Evolutionary conservation across 2,113 vertebrate species (phyloP).

Genomic region (Sebastes fasciatus): DNA sequence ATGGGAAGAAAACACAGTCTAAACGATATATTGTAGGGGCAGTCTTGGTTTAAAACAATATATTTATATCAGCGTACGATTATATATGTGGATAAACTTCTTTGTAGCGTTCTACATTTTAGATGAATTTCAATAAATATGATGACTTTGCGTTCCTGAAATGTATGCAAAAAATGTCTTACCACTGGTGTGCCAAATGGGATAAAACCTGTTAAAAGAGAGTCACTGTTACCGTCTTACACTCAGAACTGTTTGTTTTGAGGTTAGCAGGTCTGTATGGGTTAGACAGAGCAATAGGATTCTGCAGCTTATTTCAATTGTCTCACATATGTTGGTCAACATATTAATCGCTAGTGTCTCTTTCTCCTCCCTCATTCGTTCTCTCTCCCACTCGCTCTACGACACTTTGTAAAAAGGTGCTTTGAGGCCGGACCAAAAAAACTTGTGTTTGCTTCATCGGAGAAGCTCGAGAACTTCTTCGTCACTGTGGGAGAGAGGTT

Average conservation of each 20-base stretch:
- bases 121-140: neutral
- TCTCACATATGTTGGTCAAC: constrained; percentile 4
- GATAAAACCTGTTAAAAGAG: constrained; percentile 89
- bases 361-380: constrained; percentile 17
- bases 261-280: too few relatives aligned
- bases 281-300: neutral
- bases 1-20: neutral
- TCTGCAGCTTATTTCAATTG: neutral
- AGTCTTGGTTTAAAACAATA: neutral
- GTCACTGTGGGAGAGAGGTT: constrained; percentile 66
- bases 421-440: constrained; percentile 67
- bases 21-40: too few relatives aligned
- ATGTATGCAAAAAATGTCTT: constrained; percentile 71
- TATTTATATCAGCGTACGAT: neutral
- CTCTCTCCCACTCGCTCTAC: neutral
- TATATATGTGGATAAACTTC: neutral
- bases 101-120: neutral
- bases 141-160: neutral
- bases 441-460: constrained; percentile 50
- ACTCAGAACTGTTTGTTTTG: neutral
- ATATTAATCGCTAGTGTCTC: neutral
- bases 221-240: neutral
- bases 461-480: constrained; percentile 52
- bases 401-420: constrained; percentile 53
- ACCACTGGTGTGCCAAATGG: constrained; percentile 96